phyloP scores from a whole-genome alignment of 2,113 vertebrate genomes.

The Ellobius talpinus region DNA sequence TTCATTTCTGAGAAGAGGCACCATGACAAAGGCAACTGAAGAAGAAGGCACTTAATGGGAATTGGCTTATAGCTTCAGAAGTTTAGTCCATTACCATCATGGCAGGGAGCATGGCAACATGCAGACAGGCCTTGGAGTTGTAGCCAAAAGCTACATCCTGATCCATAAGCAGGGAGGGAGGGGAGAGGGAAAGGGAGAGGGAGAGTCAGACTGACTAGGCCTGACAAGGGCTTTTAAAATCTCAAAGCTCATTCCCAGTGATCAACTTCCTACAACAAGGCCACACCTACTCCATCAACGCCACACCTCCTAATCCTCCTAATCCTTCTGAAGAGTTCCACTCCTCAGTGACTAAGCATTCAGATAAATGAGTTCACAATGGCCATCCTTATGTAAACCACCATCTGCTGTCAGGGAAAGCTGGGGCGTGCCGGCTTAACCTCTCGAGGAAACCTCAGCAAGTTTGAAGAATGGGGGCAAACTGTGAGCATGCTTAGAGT shows the following conservation, averaged over 20 bases:
- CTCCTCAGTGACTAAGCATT: background rate
- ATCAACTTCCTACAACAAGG: background rate
- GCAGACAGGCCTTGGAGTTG: too few relatives aligned
- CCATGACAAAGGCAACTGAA: background rate
- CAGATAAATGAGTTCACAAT: background rate
- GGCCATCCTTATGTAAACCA: background rate
- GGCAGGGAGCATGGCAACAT: too few relatives aligned
- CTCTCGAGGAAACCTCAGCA: background rate
- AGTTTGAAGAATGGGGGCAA: background rate
- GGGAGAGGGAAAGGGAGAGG: fast-evolving
- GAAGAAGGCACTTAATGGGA: background rate
- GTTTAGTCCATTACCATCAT: too few relatives aligned
- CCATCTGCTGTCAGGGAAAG: background rate
- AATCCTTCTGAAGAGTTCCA: background rate
- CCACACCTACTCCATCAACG: too few relatives aligned
- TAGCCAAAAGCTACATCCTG: background rate
- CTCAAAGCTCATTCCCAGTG: background rate
- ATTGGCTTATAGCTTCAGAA: background rate
- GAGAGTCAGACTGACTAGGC: background rate
- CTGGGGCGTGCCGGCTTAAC: too few relatives aligned
- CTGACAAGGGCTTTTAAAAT: background rate
- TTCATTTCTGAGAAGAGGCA: background rate
- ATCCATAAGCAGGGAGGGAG: background rate
- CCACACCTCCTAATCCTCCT: background rate
- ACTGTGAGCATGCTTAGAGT: background rate